Evolutionary conservation across 2,888 invertebrate species (phyloP).

Genomic region (Drosophila suboccidentalis): DNA sequence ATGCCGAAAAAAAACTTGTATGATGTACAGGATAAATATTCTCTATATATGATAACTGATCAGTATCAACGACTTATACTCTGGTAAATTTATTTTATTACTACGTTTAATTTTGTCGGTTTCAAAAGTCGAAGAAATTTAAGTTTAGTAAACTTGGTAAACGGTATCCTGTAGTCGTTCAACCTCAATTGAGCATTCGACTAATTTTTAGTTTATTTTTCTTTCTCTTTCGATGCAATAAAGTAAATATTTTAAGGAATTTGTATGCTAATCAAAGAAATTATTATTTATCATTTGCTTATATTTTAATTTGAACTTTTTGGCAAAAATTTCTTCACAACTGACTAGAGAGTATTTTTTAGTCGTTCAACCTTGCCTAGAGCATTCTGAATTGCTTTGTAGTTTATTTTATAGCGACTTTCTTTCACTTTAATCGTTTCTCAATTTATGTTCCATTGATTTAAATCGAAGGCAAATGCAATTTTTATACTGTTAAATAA

Average conservation of each 20-base stretch:
- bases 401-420: slow-evolving; percentile 48
- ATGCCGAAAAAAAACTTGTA: not conserved
- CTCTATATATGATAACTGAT: not conserved
- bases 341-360: not conserved
- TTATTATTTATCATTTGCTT: too few species aligned
- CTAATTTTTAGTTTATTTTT: too few species aligned
- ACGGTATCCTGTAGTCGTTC: not conserved
- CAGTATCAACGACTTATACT: not conserved
- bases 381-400: slow-evolving; percentile 9
- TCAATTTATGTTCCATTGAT: slow-evolving; percentile 66
- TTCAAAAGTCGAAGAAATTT: too few species aligned
- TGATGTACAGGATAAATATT: not conserved
- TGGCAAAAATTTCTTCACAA: too few species aligned
- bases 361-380: slow-evolving; percentile 4
- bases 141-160: too few species aligned
- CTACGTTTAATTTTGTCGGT: too few species aligned
- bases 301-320: too few species aligned
- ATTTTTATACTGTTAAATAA: slow-evolving; percentile 49
- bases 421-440: slow-evolving; percentile 47
- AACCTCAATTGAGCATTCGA: too few species aligned
- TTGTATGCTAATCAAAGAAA: too few species aligned
- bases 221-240: too few species aligned
- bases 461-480: slow-evolving; percentile 68
- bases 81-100: not conserved
- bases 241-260: too few species aligned